phyloP scores from a whole-genome alignment of 2,113 vertebrate genomes.

The Pitta sordida region DNA sequence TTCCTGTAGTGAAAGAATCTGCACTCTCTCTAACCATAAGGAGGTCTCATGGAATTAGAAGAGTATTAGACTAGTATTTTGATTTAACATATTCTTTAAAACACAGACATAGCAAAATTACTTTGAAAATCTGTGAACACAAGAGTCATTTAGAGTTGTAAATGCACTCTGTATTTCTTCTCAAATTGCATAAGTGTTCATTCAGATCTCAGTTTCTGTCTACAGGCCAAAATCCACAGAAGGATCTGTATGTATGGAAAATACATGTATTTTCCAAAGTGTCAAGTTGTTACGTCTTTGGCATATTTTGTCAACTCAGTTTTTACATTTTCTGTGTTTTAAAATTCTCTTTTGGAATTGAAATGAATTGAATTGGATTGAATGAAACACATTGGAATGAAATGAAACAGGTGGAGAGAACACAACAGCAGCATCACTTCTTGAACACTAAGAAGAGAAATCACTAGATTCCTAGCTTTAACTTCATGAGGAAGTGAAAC shows the following conservation, averaged over 20 bases:
- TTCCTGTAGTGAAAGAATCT: background rate
- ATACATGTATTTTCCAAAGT: background rate
- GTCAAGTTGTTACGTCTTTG: background rate
- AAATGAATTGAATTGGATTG: no score
- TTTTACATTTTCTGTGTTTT: background rate
- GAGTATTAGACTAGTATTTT: background rate
- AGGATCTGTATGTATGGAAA: rapidly evolving
- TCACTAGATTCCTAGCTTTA: background rate
- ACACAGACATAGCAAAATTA: background rate
- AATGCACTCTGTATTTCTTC: background rate
- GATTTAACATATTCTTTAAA: background rate
- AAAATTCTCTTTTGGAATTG: background rate
- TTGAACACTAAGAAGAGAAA: background rate
- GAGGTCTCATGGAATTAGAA: background rate
- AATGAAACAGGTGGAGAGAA: background rate
- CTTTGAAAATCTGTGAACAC: background rate
- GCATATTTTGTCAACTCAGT: background rate
- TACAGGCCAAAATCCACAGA: background rate
- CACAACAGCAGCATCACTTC: background rate
- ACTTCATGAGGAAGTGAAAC: background rate
- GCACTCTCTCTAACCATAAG: background rate
- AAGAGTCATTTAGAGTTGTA: background rate
- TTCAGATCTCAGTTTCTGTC: background rate
- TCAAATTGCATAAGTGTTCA: background rate
- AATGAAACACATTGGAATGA: background rate